phyloP scores from a whole-genome alignment of 2,797 vertebrate species.

The Miichthys miiuy region DNA sequence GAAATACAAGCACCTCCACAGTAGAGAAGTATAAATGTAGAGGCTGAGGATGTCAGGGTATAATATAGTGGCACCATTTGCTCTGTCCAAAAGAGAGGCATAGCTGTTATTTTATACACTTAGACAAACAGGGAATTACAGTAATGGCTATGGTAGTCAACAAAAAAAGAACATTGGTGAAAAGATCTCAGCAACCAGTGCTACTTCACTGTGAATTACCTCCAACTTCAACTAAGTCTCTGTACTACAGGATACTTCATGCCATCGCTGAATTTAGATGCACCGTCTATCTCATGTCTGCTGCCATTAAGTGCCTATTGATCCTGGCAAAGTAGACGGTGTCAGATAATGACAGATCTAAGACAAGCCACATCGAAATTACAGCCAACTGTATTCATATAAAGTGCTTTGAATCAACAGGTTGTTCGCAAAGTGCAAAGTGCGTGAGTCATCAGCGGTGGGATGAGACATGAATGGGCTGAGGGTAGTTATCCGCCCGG shows the following conservation, averaged over 20 bases:
- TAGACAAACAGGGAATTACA: not conserved
- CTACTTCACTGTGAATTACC: conserved; percentile 34
- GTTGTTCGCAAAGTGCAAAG: conserved; percentile 55
- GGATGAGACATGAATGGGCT: conserved; percentile 28
- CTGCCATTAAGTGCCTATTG: conserved; percentile 52
- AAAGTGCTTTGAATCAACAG: conserved; percentile 62
- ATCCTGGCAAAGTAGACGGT: conserved; percentile 39
- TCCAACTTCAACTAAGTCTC: conserved; percentile 15
- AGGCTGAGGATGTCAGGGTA: conserved; percentile 5
- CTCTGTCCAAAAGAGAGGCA: conserved; percentile 16
- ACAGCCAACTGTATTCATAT: conserved; percentile 49
- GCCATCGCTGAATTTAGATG: conserved; percentile 27
- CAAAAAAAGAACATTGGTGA: not conserved
- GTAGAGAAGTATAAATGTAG: conserved; percentile 10
- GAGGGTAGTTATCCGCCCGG: conserved; percentile 42
- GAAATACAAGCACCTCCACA: conserved; percentile 11
- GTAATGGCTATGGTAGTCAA: not conserved
- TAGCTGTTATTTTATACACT: conserved; percentile 6
- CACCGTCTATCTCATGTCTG: not conserved
- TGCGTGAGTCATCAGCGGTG: conserved; percentile 44
- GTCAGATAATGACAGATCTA: conserved; percentile 51
- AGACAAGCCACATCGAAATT: conserved; percentile 46
- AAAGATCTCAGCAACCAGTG: conserved; percentile 7
- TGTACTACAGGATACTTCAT: conserved; percentile 11
- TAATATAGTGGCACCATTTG: conserved; percentile 31